Conservation (phyloP, 2,888 invertebrate genomes). For the Drosophila glabriapex region DNA sequence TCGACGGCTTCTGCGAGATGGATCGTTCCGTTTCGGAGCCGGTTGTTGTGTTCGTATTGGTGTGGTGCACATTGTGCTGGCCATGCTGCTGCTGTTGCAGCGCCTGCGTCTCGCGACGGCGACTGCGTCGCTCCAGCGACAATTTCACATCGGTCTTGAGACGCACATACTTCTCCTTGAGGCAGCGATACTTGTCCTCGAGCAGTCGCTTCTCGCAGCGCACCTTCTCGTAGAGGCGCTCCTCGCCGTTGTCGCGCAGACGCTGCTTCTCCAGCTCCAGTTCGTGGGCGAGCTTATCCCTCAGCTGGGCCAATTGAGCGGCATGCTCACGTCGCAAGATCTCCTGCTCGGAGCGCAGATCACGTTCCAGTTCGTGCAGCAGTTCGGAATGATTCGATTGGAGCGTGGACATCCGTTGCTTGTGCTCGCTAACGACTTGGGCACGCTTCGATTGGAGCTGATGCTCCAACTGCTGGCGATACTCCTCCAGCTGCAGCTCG, state of each 20-base stretch:
- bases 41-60: conserved; percentile 89
- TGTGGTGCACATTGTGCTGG: conserved; percentile 58
- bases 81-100: conserved; percentile 78
- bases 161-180: conserved; percentile 93
- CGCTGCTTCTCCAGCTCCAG: conserved; percentile 86
- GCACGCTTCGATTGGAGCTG: conserved; percentile 86
- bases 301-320: conserved; percentile 88
- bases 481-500: conserved; percentile 85
- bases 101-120: conserved; percentile 87
- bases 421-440: conserved; percentile 87
- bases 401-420: conserved; percentile 83
- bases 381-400: conserved; percentile 84
- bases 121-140: conserved; percentile 91
- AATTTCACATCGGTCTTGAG: conserved; percentile 92
- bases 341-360: conserved; percentile 87
- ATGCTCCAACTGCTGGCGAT: conserved; percentile 82
- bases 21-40: conserved; percentile 93
- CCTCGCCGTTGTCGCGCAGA: conserved; percentile 85
- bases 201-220: conserved; percentile 90
- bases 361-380: conserved; percentile 84
- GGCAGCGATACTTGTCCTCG: conserved; percentile 91
- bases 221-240: conserved; percentile 88
- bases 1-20: conserved; percentile 89
- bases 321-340: conserved; percentile 89
- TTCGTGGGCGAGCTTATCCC: conserved; percentile 87